Conservation (phyloP, 2,797 vertebrate species). For the Coluber constrictor region DNA sequence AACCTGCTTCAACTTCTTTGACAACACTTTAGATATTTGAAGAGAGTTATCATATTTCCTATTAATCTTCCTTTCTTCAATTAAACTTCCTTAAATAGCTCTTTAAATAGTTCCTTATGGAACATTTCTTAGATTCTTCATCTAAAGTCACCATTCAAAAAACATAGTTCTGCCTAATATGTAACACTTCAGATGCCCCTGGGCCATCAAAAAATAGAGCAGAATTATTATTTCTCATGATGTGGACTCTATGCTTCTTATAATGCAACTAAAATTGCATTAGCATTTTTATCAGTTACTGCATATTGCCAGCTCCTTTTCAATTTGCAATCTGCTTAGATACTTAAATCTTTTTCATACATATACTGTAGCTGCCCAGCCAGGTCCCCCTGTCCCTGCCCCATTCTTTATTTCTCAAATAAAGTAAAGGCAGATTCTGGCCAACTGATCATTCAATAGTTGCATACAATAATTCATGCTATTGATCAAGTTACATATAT, state of each 20-base stretch:
- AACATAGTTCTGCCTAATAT: neutral
- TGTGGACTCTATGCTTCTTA: neutral
- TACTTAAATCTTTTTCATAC: neutral
- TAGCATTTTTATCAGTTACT: neutral
- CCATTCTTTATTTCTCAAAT: neutral
- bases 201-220: neutral
- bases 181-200: neutral
- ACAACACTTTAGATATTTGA: neutral
- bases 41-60: neutral
- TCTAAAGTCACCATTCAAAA: neutral
- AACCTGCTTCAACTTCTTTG: neutral
- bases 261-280: constrained; percentile 6
- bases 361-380: neutral
- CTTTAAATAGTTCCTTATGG: neutral
- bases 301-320: neutral
- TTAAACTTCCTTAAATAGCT: neutral
- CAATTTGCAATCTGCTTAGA: neutral
- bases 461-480: neutral
- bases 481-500: neutral
- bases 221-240: neutral
- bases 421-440: neutral
- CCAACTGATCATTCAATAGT: neutral
- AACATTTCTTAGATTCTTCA: neutral
- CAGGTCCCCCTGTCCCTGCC: neutral
- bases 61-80: neutral